Conservation (phyloP, 2,888 invertebrate genomes). For the Hypolimnas misippus region DNA sequence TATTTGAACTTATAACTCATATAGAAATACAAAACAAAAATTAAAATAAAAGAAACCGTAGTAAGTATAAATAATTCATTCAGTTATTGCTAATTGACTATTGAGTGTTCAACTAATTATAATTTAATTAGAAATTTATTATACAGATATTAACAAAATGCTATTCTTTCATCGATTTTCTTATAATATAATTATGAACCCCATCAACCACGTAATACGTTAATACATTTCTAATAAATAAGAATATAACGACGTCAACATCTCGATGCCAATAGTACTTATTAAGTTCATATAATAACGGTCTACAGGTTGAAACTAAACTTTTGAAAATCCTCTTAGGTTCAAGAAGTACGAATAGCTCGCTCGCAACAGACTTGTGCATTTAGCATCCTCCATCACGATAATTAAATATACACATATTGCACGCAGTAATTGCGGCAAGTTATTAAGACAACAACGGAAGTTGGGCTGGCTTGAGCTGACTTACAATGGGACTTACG, state of each 20-base stretch:
- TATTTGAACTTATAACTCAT: too few species aligned
- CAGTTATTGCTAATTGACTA: too few species aligned
- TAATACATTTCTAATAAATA: not conserved
- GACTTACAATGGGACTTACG: conserved; percentile 68
- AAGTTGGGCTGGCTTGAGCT: conserved; percentile 56
- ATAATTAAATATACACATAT: conserved; percentile 39
- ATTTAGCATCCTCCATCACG: conserved; percentile 30
- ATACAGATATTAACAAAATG: too few species aligned
- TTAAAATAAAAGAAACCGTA: too few species aligned
- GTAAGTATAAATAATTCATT: too few species aligned
- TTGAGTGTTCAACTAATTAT: too few species aligned
- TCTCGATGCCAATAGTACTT: not conserved
- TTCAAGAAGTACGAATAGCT: not conserved
- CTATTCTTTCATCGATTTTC: too few species aligned
- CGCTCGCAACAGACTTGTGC: conserved; percentile 3
- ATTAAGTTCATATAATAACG: not conserved
- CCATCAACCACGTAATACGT: too few species aligned
- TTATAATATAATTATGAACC: too few species aligned
- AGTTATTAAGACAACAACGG: conserved; percentile 65
- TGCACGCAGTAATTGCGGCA: conserved; percentile 57
- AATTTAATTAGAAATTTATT: too few species aligned
- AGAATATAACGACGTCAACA: not conserved
- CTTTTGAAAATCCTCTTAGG: not conserved
- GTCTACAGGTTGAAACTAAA: not conserved
- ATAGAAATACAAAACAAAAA: too few species aligned